Conservation (phyloP, 2,797 vertebrate genomes). For the Crocodylus rhombifer region DNA sequence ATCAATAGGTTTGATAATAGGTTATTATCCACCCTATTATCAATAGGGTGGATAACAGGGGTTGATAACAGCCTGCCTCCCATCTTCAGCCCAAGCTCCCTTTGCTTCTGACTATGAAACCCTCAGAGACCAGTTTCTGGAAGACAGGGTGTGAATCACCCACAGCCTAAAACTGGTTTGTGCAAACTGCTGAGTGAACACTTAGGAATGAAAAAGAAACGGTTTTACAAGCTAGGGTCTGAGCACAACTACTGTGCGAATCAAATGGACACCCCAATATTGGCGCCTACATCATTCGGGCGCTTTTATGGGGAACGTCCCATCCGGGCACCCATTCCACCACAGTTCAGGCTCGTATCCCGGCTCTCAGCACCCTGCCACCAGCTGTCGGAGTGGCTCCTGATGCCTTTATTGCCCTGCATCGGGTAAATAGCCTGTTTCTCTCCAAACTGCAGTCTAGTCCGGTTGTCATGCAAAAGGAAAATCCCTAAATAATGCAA, state of each 20-base stretch:
- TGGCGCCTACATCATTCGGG: neutral
- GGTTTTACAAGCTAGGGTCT: neutral
- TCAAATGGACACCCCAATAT: neutral
- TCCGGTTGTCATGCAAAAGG: neutral
- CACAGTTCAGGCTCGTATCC: fast-evolving
- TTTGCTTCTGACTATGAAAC: neutral
- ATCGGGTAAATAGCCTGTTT: conserved; percentile 23
- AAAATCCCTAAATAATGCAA: conserved; percentile 15
- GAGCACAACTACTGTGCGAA: neutral
- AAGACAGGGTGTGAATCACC: neutral
- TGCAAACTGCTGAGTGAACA: neutral
- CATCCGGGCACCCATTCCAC: neutral
- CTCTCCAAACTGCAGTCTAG: neutral
- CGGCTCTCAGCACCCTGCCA: fast-evolving
- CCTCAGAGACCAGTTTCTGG: neutral
- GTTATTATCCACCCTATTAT: conserved; percentile 31
- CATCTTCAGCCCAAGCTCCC: conserved; percentile 32
- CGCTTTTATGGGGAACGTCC: neutral
- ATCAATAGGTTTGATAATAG: neutral
- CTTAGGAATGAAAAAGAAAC: conserved; percentile 32
- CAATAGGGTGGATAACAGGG: too few species aligned
- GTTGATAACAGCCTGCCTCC: too few species aligned
- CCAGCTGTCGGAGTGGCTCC: fast-evolving
- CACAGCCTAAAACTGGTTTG: conserved; percentile 28
- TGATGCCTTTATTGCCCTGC: neutral